Conservation (phyloP, 2,888 invertebrate species). For the Ecliptopera silaceata region DNA sequence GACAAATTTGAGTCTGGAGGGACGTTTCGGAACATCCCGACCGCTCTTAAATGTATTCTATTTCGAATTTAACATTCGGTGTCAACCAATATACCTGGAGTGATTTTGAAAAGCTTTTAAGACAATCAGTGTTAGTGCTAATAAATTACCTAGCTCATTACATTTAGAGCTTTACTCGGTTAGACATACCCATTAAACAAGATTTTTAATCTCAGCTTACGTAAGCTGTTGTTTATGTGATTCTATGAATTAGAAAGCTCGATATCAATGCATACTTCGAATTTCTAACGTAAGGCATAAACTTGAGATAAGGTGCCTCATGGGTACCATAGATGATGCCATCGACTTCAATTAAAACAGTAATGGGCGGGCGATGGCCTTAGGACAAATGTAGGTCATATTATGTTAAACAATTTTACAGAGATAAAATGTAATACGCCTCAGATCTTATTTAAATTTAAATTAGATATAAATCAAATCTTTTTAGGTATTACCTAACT, state of each 20-base stretch:
- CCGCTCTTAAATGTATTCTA: conserved; percentile 26
- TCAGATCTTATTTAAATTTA: not conserved
- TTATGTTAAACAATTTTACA: conserved; percentile 6
- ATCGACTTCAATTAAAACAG: conserved; percentile 23
- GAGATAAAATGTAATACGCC: conserved; percentile 6
- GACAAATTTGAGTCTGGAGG: conserved; percentile 35
- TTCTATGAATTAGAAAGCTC: conserved; percentile 27
- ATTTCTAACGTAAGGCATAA: conserved; percentile 20
- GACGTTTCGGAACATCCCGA: conserved; percentile 27
- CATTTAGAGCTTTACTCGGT: not conserved
- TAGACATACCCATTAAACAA: too few relatives aligned
- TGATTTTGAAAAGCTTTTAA: too few relatives aligned
- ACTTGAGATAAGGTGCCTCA: conserved; percentile 20
- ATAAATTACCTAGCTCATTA: not conserved
- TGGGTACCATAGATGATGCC: conserved; percentile 14
- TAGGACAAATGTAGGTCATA: conserved; percentile 9
- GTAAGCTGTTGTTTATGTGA: conserved; percentile 11
- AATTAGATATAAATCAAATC: too few relatives aligned
- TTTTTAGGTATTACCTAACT: too few relatives aligned
- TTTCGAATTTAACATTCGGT: conserved; percentile 16
- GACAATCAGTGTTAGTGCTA: not conserved
- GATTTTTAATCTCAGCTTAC: not conserved
- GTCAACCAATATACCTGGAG: not conserved
- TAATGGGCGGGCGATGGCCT: conserved; percentile 18
- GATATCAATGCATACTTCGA: conserved; percentile 21